These are phyloP conservation scores for Drosophila pseudotalamancana DNA, from an alignment of 2,888 invertebrate species.

Conservation along the genomic window DNA sequence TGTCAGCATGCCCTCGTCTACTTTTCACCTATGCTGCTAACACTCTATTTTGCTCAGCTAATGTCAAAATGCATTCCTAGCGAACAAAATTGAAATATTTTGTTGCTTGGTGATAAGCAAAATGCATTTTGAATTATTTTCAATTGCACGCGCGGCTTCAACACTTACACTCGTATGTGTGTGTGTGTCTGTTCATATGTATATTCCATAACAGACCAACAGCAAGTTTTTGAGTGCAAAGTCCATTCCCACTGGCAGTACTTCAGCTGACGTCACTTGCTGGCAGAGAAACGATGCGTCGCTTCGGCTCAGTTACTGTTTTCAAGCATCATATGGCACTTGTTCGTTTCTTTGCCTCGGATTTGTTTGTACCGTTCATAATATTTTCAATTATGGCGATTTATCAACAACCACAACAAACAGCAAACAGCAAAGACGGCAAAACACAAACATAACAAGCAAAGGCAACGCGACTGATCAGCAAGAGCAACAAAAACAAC, in stretches of 20 bases:
- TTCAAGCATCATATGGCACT: conserved; percentile 44
- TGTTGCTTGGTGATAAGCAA: conserved; percentile 13
- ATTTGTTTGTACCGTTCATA: conserved; percentile 47
- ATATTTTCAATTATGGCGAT: conserved; percentile 55
- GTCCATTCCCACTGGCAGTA: conserved; percentile 38
- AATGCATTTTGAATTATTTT: conserved; percentile 19
- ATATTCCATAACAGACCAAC: conserved; percentile 23
- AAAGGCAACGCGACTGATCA: conserved; percentile 36
- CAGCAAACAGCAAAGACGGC: conserved; percentile 2
- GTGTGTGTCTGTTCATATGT: background rate
- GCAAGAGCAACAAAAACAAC: conserved; percentile 37
- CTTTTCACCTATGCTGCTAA: conserved; percentile 1
- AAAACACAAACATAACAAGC: conserved; percentile 42
- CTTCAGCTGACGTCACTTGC: conserved; percentile 50
- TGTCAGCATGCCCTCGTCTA: background rate
- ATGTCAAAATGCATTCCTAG: conserved; percentile 26
- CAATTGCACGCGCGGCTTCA: conserved; percentile 24
- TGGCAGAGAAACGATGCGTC: conserved; percentile 20
- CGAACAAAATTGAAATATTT: conserved; percentile 20
- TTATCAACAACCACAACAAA: conserved; percentile 45
- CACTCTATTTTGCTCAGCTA: background rate
- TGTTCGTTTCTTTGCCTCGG: conserved; percentile 35
- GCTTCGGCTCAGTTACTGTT: conserved; percentile 36
- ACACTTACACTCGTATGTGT: background rate
- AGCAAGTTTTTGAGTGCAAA: conserved; percentile 37